A percentile compares a stretch with the other conserved stretches of the same genome.
Evolutionary conservation across 2,113 vertebrate species (phyloP).

Genomic region (Tragulus kanchil): DNA sequence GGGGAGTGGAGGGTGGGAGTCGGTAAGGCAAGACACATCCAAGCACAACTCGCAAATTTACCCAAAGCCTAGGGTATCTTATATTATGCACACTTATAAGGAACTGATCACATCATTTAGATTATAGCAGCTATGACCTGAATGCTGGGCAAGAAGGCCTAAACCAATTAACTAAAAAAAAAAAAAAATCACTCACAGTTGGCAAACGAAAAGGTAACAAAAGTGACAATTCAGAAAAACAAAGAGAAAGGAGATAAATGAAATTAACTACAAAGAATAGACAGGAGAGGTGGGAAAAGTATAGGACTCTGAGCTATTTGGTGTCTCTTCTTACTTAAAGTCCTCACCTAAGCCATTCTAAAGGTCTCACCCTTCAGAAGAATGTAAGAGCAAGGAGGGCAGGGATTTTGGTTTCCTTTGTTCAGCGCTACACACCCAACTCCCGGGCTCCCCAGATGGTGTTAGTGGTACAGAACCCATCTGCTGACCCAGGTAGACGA

Average conservation of each 20-base stretch:
- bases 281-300: not conserved
- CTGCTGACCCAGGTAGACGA: too few relatives aligned
- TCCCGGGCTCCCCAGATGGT: too few relatives aligned
- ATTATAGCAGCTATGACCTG: not conserved
- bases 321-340: not conserved
- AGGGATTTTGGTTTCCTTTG: not conserved
- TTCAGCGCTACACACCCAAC: not conserved
- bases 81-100: not conserved
- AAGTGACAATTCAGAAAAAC: not conserved
- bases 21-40: not conserved
- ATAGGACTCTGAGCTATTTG: not conserved
- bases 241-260: not conserved
- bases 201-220: not conserved
- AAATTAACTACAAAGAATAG: constrained; percentile 29
- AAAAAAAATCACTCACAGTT: not conserved
- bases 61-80: not conserved
- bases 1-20: not conserved
- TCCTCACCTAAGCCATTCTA: not conserved
- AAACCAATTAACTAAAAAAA: not conserved
- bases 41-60: not conserved
- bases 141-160: not conserved
- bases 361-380: not conserved
- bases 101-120: not conserved
- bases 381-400: not conserved
- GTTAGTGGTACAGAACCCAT: too few relatives aligned